phyloP scores from a whole-genome alignment of 2,888 invertebrate species.

The Drosophila emarginata region DNA sequence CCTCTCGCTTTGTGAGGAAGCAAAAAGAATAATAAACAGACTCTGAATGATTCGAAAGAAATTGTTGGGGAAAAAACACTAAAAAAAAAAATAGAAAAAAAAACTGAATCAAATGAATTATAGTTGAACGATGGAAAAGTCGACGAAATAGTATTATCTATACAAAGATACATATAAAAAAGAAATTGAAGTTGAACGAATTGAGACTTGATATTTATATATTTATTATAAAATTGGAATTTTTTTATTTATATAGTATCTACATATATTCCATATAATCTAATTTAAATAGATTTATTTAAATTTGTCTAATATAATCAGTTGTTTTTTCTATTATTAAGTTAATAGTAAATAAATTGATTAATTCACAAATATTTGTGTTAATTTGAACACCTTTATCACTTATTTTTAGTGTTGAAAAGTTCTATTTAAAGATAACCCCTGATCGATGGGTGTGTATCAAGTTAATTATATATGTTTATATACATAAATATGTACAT shows the following conservation, averaged over 20 bases:
- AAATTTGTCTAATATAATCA: background rate
- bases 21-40: constrained; percentile 10
- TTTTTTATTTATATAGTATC: too few species aligned
- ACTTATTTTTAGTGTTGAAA: background rate
- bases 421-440: background rate
- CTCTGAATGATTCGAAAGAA: constrained; percentile 8
- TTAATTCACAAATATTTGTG: too few species aligned
- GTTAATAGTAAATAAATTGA: too few species aligned
- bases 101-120: background rate
- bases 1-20: background rate
- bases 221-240: too few species aligned
- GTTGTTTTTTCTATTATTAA: background rate
- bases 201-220: too few species aligned
- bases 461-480: too few species aligned
- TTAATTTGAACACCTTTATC: too few species aligned
- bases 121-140: background rate
- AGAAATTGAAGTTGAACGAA: background rate
- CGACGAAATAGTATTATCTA: background rate
- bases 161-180: background rate
- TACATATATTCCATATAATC: too few species aligned
- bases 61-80: background rate
- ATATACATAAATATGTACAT: too few species aligned
- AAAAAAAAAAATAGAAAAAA: background rate
- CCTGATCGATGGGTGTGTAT: too few species aligned
- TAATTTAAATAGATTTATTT: too few species aligned